Conservation (phyloP, 2,888 invertebrate species). For the Volucella inflata region DNA sequence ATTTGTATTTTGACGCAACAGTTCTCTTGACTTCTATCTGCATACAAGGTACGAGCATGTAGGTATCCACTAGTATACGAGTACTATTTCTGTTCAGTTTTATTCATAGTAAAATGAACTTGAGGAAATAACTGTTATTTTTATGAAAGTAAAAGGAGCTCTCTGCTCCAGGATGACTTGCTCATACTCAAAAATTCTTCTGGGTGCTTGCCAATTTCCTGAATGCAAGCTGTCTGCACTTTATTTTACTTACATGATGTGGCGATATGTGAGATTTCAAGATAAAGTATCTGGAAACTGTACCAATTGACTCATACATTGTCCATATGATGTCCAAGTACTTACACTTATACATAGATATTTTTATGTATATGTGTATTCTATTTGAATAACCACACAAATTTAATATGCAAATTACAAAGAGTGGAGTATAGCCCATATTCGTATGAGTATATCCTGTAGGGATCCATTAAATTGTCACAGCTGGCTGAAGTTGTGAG, state of each 20-base stretch:
- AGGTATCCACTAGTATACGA: too few relatives aligned
- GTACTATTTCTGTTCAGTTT: too few relatives aligned
- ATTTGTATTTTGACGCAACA: background rate
- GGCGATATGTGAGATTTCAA: slow-evolving; percentile 25
- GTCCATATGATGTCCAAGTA: background rate
- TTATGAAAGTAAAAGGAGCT: background rate
- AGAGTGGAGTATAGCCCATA: slow-evolving; percentile 31
- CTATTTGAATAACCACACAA: slow-evolving; percentile 40
- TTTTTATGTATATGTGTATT: slow-evolving; percentile 15
- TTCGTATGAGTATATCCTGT: slow-evolving; percentile 35
- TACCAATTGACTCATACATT: background rate
- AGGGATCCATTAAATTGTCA: slow-evolving; percentile 67
- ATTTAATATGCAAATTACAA: slow-evolving; percentile 69
- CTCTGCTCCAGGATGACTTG: background rate
- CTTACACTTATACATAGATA: background rate
- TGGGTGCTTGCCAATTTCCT: slow-evolving; percentile 40
- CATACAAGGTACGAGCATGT: too few relatives aligned
- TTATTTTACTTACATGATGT: slow-evolving; percentile 28
- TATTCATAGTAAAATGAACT: too few relatives aligned
- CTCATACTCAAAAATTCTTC: slow-evolving; percentile 12
- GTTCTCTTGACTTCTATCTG: background rate
- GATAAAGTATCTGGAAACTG: slow-evolving; percentile 27
- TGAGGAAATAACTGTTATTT: too few relatives aligned
- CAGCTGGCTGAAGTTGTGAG: slow-evolving; percentile 61
- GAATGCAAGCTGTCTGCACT: slow-evolving; percentile 46